Conservation (phyloP, 2,113 vertebrate species). For the Pipra filicauda region DNA sequence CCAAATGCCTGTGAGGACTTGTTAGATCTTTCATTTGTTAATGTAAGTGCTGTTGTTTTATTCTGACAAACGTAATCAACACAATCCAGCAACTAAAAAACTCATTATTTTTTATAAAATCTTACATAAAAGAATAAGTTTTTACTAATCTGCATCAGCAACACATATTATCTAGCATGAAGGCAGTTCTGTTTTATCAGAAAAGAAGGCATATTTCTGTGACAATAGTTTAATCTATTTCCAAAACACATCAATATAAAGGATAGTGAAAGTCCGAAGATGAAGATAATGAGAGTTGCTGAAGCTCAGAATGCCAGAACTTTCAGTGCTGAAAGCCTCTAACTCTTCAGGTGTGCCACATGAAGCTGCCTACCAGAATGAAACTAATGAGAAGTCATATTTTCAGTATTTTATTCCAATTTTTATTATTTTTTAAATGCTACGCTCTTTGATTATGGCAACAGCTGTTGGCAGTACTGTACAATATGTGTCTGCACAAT, state of each 20-base stretch:
- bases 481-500: conserved; percentile 21
- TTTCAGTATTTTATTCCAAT: not conserved
- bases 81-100: not conserved
- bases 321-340: not conserved
- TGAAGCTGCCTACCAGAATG: not conserved
- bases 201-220: not conserved
- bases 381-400: not conserved
- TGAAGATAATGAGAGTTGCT: not conserved
- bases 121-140: not conserved
- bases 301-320: not conserved
- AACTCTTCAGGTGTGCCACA: not conserved
- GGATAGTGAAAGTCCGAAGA: not conserved
- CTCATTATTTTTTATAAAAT: not conserved
- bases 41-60: not conserved
- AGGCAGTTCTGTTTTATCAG: not conserved
- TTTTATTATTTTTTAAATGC: not conserved
- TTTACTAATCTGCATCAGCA: not conserved
- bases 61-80: not conserved
- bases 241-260: not conserved
- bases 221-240: not conserved
- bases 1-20: not conserved
- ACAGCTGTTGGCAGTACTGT: conserved; percentile 33
- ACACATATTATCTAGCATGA: not conserved
- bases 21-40: not conserved
- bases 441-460: conserved; percentile 6